Evolutionary conservation across 2,113 vertebrate species (phyloP), one percentile per base, ranked within the genome.

Genomic region (Nothoprocta pentlandii): DNA sequence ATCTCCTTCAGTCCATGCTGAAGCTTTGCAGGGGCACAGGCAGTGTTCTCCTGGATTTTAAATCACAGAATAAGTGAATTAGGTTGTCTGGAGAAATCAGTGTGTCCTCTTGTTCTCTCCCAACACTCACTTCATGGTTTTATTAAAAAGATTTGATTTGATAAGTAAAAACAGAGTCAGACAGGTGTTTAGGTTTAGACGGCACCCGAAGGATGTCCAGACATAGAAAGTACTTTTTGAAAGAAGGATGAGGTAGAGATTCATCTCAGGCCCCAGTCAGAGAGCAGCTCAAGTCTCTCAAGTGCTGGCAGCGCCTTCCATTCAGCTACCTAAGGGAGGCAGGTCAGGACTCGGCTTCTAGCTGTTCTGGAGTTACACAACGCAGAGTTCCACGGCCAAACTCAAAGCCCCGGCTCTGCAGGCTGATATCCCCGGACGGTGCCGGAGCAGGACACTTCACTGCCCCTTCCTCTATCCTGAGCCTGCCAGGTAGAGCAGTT

Each of bases 401-500:
- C 10, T 88, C 56, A 9, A 20, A n/a, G 39, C 5, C 21, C 0
- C 0, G 67, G 83, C 64, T 94, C 46, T 13, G 69, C 51, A 30
- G 71, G 71, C 74, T 46, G 3, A 15, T 3, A 34, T 84, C 47
- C 92, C n/a, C 49, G 64, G 69, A 61, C 85, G 95, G 71, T 71
- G 30, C 46, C 36, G 39, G 46, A 71, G 47, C 16, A 51, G n/a
- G 69, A 71, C 75, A 89, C 16, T 67, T 87, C 67, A 12, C 49
- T 78, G 75, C 36, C 70, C 82, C 63, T 66, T 91, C 85, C 77
- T 82, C 63, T 1, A 71, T 79, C 73, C 56, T 63, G 34, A 92
- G 75, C 81, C 87, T 63, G 71, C 78, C 67, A 85, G 78, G 62
- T 67, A 85, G 61, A 79, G 85, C 93, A 91, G 89, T 76, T 17